Percentiles rank a stretch among this genome's conserved stretches.
phyloP scores from a whole-genome alignment of 35 echinoderm and acorn worm genomes.

The Apostichopus japonicus region DNA sequence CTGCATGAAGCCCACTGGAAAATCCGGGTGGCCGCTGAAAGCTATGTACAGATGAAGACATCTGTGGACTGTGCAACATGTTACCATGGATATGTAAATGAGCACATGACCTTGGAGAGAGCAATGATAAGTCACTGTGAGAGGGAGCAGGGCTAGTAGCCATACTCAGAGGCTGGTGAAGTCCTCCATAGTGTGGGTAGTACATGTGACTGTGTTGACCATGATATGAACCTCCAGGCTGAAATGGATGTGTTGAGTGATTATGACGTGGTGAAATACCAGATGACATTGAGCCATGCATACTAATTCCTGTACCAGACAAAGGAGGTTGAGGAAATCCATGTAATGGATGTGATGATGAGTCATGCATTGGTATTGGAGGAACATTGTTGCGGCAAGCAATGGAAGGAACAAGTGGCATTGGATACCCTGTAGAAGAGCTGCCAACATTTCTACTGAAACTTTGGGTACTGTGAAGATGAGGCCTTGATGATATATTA shows the following conservation, averaged over 20 bases:
- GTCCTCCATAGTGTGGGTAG: constrained; percentile 75
- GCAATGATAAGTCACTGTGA: constrained; percentile 64
- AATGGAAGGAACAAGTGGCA: constrained; percentile 70
- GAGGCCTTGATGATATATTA: not conserved
- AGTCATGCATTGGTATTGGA: constrained; percentile 55
- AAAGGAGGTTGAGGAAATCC: constrained; percentile 57
- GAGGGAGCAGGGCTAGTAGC: constrained; percentile 69
- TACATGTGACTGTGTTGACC: constrained; percentile 74
- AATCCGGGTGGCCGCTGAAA: constrained; percentile 56
- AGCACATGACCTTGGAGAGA: constrained; percentile 85
- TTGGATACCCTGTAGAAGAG: constrained; percentile 60
- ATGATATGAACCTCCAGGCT: constrained; percentile 47
- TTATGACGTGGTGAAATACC: constrained; percentile 58
- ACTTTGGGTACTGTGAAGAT: constrained; percentile 28
- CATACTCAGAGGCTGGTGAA: constrained; percentile 84
- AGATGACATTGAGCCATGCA: constrained; percentile 44
- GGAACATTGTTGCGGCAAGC: constrained; percentile 71
- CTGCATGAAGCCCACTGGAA: constrained; percentile 30
- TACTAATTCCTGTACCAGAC: constrained; percentile 42
- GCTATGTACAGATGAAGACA: constrained; percentile 69
- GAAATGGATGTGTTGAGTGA: constrained; percentile 38
- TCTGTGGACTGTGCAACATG: constrained; percentile 77
- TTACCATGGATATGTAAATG: constrained; percentile 88
- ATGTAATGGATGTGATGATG: constrained; percentile 56
- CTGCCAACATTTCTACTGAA: not conserved